Evolutionary conservation across 1,140 invertebrate genomes (phyloP), one percentile per base, ranked within the genome.

Genomic region (Dreissena rostriformis): DNA sequence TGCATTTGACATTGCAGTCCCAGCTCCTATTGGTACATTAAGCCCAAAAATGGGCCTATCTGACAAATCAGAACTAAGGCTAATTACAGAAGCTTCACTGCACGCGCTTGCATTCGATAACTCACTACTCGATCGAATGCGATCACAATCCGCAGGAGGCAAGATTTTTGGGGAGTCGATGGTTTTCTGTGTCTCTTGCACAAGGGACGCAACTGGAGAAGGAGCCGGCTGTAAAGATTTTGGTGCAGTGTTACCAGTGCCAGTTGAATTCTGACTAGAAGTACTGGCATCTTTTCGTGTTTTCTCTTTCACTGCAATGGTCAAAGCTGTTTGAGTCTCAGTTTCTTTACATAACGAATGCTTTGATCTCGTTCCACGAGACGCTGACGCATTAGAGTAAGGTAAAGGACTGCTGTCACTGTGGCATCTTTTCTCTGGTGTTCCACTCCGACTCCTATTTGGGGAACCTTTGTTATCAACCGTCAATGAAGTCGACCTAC

Each of bases 211-310:
- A 14, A 89, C 28, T n/a, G 91, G 92, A 15, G 88, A 85, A 8
- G 88, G 80, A n/a, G 90, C 88, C 68, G 90, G 90, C 63, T 86
- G 57, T 22, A 93, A 72, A 7, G 91, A 86, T 67, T 92, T 92
- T 10, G 92, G 91, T 15, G 91, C 85, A 63, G 22, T 15, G 1
- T 63, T 49, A 63, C 15, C 61, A 75, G 73, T 55, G 22, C 10
- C 19, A 49, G 7, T 22, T 29, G 24, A 65, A 39, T 39, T 79
- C 61, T 87, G 87, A 28, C 87, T 85, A 22, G 85, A 85, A 39
- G 82, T 85, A 14, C 82, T 87, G 28, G 68, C 78, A 12, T 75
- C 28, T 14, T 22, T 39, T 17, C 82, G 57, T 19, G 72, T 82
- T 70, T 82, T 83, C 55, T 82, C 84, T 26, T 88, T 82, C 17